Base-by-base conservation (phyloP, 2,113 vertebrate species). In the Perccottus glenii region DNA sequence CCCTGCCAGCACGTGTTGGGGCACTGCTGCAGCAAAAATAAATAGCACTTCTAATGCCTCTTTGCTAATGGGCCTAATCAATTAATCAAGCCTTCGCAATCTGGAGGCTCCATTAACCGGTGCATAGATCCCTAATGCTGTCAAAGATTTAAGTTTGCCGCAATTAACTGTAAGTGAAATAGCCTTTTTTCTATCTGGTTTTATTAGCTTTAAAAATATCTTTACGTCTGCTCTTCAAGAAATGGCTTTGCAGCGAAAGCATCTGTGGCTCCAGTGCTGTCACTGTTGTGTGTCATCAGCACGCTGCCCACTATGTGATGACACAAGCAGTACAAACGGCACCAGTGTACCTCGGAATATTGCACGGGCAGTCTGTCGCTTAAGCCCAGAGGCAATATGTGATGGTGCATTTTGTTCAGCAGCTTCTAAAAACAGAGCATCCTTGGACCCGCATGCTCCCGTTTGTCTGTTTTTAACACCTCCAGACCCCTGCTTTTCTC, bases 61-160 rank as follows among this genome's bases (percentile, higher is more conserved):
- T 75, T 68, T 88, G 70, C 85, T 86, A 86, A 88, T 89, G 82
- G 78, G 75, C 73, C 70, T 89, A 89, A 91, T 93, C 88, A 91
- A 88, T 91, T 87, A 84, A 88, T 88, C 84, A 85, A 69, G 60
- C 60, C 63, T 49, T 65, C 32, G 63, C 81, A 85, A 84, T 85
- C 80, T 85, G 75, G 75, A 82, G 71, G 75, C 46, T 16, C 80
- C 80, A 82, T 80, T 86, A 88, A 78, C 79, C 61, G 76, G 64
- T 55, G 70, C 65, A 79, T 72, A 77, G 73, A 79, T 76, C 66
- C 65, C 64, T 72, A 70, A 80, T 74, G 60, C 81, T 67, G 83
- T 83, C 75, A 80, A 79, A 81, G 56, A 82, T 78, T 67, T 49
- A 64, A 71, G 48, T 55, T 58, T 57, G 60, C 63, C 74, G 40